phyloP scores from a whole-genome alignment of 2,113 vertebrate genomes.

The Oriolus oriolus region DNA sequence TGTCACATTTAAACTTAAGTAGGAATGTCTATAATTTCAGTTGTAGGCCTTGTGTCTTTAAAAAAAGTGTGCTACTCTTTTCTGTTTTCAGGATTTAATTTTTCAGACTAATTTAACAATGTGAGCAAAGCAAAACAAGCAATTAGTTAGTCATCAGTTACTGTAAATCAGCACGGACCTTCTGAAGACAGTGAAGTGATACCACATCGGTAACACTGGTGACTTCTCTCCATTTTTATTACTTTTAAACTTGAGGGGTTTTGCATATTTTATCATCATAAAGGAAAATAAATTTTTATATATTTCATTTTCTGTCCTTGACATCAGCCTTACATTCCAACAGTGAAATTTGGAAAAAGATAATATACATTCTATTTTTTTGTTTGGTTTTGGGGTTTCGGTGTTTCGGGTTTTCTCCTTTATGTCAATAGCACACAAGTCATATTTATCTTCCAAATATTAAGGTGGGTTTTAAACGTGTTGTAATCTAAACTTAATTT shows the following conservation, averaged over 20 bases:
- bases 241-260: neutral
- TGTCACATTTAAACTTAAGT: neutral
- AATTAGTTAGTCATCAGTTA: neutral
- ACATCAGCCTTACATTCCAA: neutral
- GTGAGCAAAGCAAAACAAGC: neutral
- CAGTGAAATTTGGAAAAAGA: neutral
- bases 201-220: neutral
- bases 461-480: neutral
- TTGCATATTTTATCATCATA: neutral
- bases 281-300: neutral
- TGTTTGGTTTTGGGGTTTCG: neutral
- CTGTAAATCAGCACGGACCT: neutral
- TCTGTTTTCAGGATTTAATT: neutral
- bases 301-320: neutral
- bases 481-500: neutral
- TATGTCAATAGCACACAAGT: neutral
- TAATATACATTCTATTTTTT: neutral
- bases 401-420: neutral
- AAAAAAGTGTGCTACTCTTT: neutral
- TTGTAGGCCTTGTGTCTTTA: neutral
- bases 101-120: neutral
- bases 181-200: neutral
- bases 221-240: neutral
- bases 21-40: neutral
- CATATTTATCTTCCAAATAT: conserved; percentile 13